Evolutionary conservation across 2,888 invertebrate species (phyloP), one percentile per base, ranked within the genome.

Genomic region (Thymelicus sylvestris): DNA sequence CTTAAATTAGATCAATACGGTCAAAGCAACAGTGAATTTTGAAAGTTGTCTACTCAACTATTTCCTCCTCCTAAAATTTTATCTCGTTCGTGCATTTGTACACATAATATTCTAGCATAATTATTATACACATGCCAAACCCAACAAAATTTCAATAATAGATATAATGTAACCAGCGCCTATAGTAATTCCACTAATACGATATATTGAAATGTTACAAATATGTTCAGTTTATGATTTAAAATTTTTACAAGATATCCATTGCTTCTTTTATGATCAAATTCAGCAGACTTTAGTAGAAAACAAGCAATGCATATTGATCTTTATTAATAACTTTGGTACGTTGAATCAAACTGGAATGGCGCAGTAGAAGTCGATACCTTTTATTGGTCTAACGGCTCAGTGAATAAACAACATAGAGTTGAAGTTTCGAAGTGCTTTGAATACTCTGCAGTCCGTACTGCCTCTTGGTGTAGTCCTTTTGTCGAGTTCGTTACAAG

Each of bases 321-420:
- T 15, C 52, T 41, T 47, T 24, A 31, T 4, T 0, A 12, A 7
- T 19, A 2, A 10, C 10, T 24, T 55, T 31, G 13, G 4, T 10
- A 63, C 15, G 5, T 59, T 48, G 7, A 10, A 38, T 4, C 12
- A 13, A 19, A 13, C 48, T 10, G 39, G 44, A n/a, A 39, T 8
- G 10, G 2, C 57, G 47, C 15, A 60, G 70, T 65, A 65, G 41
- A 59, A 65, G 70, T 48, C 65, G 59, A 70, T 70, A 70, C 70
- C 69, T 65, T 70, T 64, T 70, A 65, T 70, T 70, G 64, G 39
- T 59, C 59, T 50, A 50, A 63, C 69, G 64, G 64, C 55, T 65
- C 69, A 70, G 69, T 60, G 64, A 70, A 70, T 65, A 65, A 69
- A 65, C 64, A 70, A 70, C 69, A 60, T 59, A 65, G 69, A 24